Conservation (phyloP, 2,113 vertebrate genomes). For the Gadus macrocephalus region DNA sequence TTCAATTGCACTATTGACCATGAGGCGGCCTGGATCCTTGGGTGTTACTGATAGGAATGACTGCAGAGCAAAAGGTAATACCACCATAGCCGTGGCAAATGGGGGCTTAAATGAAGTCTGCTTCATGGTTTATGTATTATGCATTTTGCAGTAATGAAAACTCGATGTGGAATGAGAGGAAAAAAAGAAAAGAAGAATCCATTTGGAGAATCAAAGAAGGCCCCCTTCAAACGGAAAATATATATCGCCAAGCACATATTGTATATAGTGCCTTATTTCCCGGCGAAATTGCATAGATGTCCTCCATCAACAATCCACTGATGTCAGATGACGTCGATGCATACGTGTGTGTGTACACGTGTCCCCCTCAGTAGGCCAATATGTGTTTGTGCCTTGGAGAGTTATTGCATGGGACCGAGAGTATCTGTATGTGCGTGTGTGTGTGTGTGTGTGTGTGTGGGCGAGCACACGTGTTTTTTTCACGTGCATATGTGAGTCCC, state of each 20-base stretch:
- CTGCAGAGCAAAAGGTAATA: background rate
- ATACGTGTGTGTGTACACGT: background rate
- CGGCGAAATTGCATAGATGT: background rate
- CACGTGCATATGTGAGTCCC: no score
- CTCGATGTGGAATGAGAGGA: constrained; percentile 1
- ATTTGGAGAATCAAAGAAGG: background rate
- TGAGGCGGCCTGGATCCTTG: background rate
- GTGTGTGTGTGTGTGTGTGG: background rate
- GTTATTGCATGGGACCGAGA: no score
- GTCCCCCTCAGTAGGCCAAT: no score
- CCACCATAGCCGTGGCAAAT: constrained; percentile 15
- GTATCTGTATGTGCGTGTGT: no score
- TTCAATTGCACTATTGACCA: background rate
- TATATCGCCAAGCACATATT: background rate
- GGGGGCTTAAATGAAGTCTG: constrained; percentile 7
- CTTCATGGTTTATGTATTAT: background rate
- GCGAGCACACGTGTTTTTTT: background rate
- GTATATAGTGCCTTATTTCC: background rate
- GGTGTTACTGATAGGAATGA: constrained; percentile 13
- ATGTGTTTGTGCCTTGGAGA: background rate
- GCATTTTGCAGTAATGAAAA: no score
- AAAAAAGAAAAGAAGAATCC: background rate
- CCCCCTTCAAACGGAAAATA: background rate
- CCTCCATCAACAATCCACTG: background rate
- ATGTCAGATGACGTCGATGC: background rate